Base-by-base conservation (phyloP, 2,113 vertebrate species). In the Excalfactoria chinensis region DNA sequence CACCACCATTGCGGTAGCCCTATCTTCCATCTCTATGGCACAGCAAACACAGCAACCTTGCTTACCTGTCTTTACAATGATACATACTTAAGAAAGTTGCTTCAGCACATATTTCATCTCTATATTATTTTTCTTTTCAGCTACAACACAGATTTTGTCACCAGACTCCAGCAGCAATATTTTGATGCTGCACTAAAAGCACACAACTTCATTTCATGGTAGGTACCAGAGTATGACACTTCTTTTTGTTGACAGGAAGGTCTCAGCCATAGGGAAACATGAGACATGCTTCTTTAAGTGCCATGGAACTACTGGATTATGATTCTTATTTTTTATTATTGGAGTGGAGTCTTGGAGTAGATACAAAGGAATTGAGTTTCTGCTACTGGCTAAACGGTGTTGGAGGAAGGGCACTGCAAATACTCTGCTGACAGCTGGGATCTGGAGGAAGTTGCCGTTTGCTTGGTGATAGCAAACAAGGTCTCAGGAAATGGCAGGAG, bases 181-280 rank as follows among this genome's bases (percentile, higher is more conserved):
- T 76, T 60, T 59, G 25, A 13, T 72, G 56, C 10, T 1, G 1
- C 72, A 56, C 0, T 43, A 6, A 6, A 69, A 41, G 23, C 16
- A 4, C 13, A 48, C 9, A 0, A 0, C 44, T 44, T 26, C 20
- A 22, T 55, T 60, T 60, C 37, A 63, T 1, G 1, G 44, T 16
- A 58, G 15, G 11, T 30, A 30, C 0, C 11, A 8, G 35, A 76
- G 59, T 21, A 34, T 2, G 7, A 76, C 2, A 1, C 3, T 3
- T 90, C n/a, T 77, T 53, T 49, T 49, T 76, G 30, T 20, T 80
- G 56, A 88, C 63, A 70, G 23, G 30, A 86, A 81, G 17, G 6
- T 72, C 34, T 64, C 20, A 37, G 60, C 18, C 13, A 46, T 15
- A 75, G 19, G 13, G n/a, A 79, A 85, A 60, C 5, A 9, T 0